A percentile compares a stretch with the other conserved stretches of the same genome.
These are phyloP conservation scores for Meiosimyza platycephala DNA, from an alignment of 2,888 invertebrate species.

Conservation along the genomic window DNA sequence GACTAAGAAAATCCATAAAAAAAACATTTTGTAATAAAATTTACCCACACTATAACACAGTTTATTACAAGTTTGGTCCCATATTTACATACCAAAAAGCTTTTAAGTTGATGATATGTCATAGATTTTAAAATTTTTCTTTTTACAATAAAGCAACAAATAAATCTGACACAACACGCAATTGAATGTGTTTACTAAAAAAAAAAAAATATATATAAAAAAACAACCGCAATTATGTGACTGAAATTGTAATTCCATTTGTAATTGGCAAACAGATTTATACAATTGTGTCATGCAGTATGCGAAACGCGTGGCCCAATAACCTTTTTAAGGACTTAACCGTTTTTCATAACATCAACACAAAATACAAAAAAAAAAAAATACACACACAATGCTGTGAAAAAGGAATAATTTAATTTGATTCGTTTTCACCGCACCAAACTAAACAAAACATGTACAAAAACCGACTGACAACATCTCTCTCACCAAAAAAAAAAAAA, in stretches of 20 bases:
- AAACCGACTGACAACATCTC: too few species aligned
- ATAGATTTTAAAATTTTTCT: neutral
- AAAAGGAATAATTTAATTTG: neutral
- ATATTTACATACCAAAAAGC: too few species aligned
- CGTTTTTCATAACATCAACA: constrained; percentile 10
- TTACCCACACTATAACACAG: too few species aligned
- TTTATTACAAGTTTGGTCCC: too few species aligned
- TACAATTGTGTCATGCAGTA: neutral
- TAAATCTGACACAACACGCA: neutral
- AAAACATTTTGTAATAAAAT: too few species aligned
- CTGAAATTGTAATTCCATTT: constrained; percentile 21
- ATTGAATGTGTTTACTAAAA: neutral
- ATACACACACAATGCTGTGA: neutral
- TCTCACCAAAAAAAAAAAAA: too few species aligned
- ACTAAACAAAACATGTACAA: neutral
- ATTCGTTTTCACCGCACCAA: neutral
- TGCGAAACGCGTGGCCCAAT: constrained; percentile 8
- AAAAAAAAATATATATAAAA: too few species aligned
- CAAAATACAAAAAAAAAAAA: neutral
- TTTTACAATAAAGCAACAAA: neutral
- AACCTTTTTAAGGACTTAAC: constrained; percentile 2
- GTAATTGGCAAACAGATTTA: constrained; percentile 17
- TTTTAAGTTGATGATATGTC: too few species aligned
- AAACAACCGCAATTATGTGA: constrained; percentile 13
- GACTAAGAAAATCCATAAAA: too few species aligned